Base-by-base conservation (phyloP, 1,140 invertebrate genomes). In the Tachypleus tridentatus region DNA sequence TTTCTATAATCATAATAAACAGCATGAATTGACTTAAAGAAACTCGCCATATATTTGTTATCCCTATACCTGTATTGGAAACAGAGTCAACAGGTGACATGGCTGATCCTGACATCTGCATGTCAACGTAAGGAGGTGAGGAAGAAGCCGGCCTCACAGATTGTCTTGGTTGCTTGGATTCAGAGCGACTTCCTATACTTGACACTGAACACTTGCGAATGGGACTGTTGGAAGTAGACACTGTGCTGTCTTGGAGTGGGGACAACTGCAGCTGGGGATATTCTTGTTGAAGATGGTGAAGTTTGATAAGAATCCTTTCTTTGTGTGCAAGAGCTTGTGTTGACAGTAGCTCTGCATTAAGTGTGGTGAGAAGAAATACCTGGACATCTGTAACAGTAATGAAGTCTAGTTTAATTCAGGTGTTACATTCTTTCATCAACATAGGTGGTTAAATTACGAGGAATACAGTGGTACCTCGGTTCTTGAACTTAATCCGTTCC, bases 121-220 rank as follows among this genome's bases (percentile, higher is more conserved):
- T 67, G 63, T 67, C 65, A 10, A 67, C 62, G 63, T 67, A 67
- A 51, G 65, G 65, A 9, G 62, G 29, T 51, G 65, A 62, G 61
- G 61, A 59, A 49, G 57, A 63, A 3, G 65, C 7, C 4, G 65
- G 47, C 11, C 50, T 61, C 8, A 11, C 51, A 50, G 11, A 11
- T 48, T 11, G 50, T 6, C 57, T 57, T 49, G 51, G 49, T 49
- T 9, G 7, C 53, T 62, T 58, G 9, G 4, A 6, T 58, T 57
- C 64, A 48, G 58, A 52, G 4, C 7, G 49, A n/a, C 49, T 47
- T 29, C 29, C 29, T 29, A 29, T 29, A 29, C 29, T 29, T 29
- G 29, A 29, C 29, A 29, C 29, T 29, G 29, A 29, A 29, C 29
- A 29, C 29, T 29, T 29, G 29, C 29, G 29, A 29, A 29, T 29